Evolutionary conservation across 2,888 invertebrate species (phyloP), one percentile per base, ranked within the genome.

Genomic region (Conchocele bisecta): DNA sequence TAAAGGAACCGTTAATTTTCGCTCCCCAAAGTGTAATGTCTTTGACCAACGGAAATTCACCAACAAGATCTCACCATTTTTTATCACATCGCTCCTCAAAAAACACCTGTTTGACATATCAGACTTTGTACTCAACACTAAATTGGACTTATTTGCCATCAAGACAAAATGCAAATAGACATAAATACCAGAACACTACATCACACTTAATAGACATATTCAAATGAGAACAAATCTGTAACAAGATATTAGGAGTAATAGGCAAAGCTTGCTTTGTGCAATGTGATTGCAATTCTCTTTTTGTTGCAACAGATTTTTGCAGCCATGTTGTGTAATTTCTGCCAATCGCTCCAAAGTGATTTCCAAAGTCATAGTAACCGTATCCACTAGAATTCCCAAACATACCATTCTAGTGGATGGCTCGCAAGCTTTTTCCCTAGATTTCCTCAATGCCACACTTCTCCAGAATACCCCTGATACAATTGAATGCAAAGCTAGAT

Each of bases 21-120:
- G 41, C 31, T 66, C 66, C 6, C 67, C 58, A 53, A 13, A 46
- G 15, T 68, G 61, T 28, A 56, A 61, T 1, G 68, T 68, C 37
- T 68, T 68, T 11, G 68, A 56, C 56, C 68, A 68, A 13, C 44
- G 39, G 37, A 68, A 53, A 26, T 29, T 17, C 7, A 68, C 57
- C 28, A 60, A 15, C n/a, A 42, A 0, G 28, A 29, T 13, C 26
- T 56, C 28, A 31, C 11, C 6, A 31, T 46, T 7, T 22, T 11
- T n/a, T 22, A 37, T 13, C 6, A 60, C 22, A 48, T 26, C 15
- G 24, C 17, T 13, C 35, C 20, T n/a, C n/a, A n/a, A n/a, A n/a
- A n/a, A n/a, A n/a, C n/a, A n/a, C n/a, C n/a, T n/a, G n/a, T n/a
- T n/a, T n/a, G n/a, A n/a, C n/a, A n/a, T n/a, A n/a, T n/a, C n/a